phyloP scores from a whole-genome alignment of 2,113 vertebrate genomes.

The Sorex araneus region DNA sequence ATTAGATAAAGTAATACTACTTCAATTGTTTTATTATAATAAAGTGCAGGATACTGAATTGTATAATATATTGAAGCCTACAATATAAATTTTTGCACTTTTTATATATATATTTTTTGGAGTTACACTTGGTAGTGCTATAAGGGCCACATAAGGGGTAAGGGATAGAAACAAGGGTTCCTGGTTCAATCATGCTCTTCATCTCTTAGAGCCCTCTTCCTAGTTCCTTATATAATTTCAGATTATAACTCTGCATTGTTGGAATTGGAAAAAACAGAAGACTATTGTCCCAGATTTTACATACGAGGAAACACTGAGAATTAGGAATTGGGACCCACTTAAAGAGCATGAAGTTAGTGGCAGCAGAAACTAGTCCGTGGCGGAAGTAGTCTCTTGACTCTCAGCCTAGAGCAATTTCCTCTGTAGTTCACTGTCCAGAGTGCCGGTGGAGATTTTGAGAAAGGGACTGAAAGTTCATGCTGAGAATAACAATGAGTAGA shows the following conservation, averaged over 20 bases:
- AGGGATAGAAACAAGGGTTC: too few relatives aligned
- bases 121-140: too few relatives aligned
- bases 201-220: too few relatives aligned
- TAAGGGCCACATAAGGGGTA: too few relatives aligned
- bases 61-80: background rate
- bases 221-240: background rate
- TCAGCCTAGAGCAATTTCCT: background rate
- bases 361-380: background rate
- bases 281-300: background rate
- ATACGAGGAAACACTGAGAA: slow-evolving; percentile 9
- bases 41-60: too few relatives aligned
- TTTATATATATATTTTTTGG: too few relatives aligned
- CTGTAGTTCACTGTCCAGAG: background rate
- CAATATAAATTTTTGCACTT: background rate
- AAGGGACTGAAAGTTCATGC: background rate
- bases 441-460: background rate
- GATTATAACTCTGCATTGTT: background rate
- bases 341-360: background rate
- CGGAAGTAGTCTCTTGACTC: background rate
- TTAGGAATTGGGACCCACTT: background rate
- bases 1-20: too few relatives aligned
- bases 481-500: background rate
- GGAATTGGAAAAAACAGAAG: background rate
- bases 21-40: too few relatives aligned
- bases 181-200: too few relatives aligned